Evolutionary conservation across 2,888 invertebrate species (phyloP).

Genomic region (Stenurella melanura): DNA sequence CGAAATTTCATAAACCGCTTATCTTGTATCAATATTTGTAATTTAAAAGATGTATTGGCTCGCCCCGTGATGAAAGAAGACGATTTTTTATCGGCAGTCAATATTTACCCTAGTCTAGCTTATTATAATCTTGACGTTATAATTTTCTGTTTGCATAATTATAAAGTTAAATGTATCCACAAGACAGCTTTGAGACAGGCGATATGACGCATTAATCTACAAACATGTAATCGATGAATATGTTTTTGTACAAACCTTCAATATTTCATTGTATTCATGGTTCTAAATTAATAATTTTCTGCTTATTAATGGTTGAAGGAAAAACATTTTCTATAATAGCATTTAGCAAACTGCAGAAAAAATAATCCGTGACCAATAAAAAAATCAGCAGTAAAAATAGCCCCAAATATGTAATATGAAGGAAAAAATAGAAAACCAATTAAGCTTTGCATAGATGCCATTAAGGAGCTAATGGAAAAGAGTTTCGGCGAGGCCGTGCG

Average conservation of each 20-base stretch:
- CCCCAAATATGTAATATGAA: no score
- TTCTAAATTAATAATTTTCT: no score
- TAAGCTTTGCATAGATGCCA: no score
- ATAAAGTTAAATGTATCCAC: slow-evolving; percentile 14
- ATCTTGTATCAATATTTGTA: slow-evolving; percentile 74
- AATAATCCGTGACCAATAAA: no score
- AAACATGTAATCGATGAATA: neutral
- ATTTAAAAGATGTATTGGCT: slow-evolving; percentile 71
- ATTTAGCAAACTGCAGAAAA: no score
- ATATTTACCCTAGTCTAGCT: slow-evolving; percentile 33
- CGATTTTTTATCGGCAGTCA: slow-evolving; percentile 44
- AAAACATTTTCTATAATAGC: no score
- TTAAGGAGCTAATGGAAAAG: no score
- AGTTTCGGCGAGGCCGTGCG: no score
- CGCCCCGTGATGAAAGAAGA: slow-evolving; percentile 51
- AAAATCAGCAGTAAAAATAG: no score
- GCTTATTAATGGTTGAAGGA: no score
- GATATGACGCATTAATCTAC: neutral
- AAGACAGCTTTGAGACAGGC: neutral
- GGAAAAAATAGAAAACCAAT: no score
- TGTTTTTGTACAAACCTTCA: neutral
- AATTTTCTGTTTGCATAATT: slow-evolving; percentile 29
- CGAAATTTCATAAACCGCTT: slow-evolving; percentile 73
- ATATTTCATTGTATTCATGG: neutral
- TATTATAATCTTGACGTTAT: slow-evolving; percentile 34